Evolutionary conservation across 2,797 vertebrate genomes (phyloP), one percentile per base, ranked within the genome.

Genomic region (Ctenopoma multispine): DNA sequence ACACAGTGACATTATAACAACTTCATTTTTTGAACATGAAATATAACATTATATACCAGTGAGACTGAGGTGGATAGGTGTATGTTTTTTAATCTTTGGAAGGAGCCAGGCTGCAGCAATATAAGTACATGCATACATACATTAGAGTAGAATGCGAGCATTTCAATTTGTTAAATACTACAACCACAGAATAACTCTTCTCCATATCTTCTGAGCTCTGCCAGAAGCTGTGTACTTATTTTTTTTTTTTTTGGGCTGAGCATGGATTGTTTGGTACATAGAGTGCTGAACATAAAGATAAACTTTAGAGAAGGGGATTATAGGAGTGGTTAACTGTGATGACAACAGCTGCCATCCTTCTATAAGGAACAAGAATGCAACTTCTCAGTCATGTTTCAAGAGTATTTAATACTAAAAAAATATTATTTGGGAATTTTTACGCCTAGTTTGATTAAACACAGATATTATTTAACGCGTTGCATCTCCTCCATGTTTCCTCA

Each of bases 401-500:
- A 56, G 13, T 23, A 21, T 43, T 21, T 40, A 1, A 38, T 29
- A 18, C 15, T 31, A 7, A 17, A 31, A 58, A 41, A 29, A 48
- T 18, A 5, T 10, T 9, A 10, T 46, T 20, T n/a, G 10, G 1
- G 4, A 9, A 8, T 3, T n/a, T 46, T n/a, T n/a, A 48, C 15
- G 20, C 0, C 20, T 21, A 21, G 4, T 48, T 21, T 48, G 44
- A 11, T 21, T 47, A 46, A 2, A 7, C 50, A 50, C 41, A 18
- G 34, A 15, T 36, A 17, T 60, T 20, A 8, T 64, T 55, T 44
- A 31, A 24, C 27, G 48, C 29, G 1, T 20, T 53, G 31, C 46
- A 15, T 4, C 1, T 47, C 61, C 0, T 9, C 46, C 83, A 40
- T 79, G 51, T 20, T 72, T 71, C 9, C 49, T 55, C 57, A 95